Evolutionary conservation across 2,888 invertebrate species (phyloP), one percentile per base, ranked within the genome.

Genomic region (Ganaspis brasiliensis): DNA sequence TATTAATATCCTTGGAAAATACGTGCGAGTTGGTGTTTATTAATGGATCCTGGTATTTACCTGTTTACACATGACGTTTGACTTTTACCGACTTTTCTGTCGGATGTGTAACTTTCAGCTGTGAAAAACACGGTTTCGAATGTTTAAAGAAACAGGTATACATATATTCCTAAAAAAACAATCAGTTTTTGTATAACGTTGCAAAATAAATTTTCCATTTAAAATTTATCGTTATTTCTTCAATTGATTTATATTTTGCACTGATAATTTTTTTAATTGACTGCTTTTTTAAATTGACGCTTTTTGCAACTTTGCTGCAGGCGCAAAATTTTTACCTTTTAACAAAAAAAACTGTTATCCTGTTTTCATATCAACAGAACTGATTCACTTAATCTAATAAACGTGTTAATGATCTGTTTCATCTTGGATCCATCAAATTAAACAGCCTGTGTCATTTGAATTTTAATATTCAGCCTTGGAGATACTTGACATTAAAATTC

Each of bases 31-130:
- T 79, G 55, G 79, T 85, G 83, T 87, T 86, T 87, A 83, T 82
- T 80, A 77, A 82, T 74, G 86, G 87, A 87, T 86, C 80, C 78
- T 79, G 78, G 78, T 87, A 85, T 87, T 87, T 87, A 82, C 83
- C 56, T 81, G 84, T 87, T 87, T 87, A 82, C 85, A 61, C 81
- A 77, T 77, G 78, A 49, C 73, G 75, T 78, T 73, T 70, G 49
- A 75, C 59, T 75, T 73, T 71, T 73, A 70, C 77, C 72, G 74
- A 56, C 74, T 24, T 63, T 63, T 63, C 19, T 40, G 19, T 40
- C 24, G 2, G 19, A 19, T 21, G 14, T 63, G 14, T 63, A 40
- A 63, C n/a, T 63, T 40, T 21, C 63, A 63, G 63, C 63, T 63
- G 71, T 56, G 26, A 75, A 71, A 71, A 75, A 75, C 70, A 70